A percentile compares a stretch with the other conserved stretches of the same genome.
Conservation (phyloP, 2,797 vertebrate species). For the Acanthopagrus latus region DNA sequence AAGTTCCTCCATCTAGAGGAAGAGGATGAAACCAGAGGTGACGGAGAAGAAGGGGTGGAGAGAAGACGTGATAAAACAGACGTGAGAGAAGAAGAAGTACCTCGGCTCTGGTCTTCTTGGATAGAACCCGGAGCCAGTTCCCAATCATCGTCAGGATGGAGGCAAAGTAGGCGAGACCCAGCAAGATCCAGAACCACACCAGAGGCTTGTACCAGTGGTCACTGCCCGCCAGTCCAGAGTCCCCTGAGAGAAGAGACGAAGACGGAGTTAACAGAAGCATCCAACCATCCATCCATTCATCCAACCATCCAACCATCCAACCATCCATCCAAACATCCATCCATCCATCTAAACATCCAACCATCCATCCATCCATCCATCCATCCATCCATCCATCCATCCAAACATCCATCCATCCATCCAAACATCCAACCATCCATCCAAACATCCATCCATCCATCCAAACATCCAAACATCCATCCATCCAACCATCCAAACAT, state of each 20-base stretch:
- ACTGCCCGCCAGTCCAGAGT: constrained; percentile 75
- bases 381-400: no score
- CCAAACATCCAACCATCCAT: no score
- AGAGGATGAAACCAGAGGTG: constrained; percentile 8
- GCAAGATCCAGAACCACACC: constrained; percentile 95
- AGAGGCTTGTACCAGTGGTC: constrained; percentile 91
- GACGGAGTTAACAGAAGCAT: constrained; percentile 7
- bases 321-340: no score
- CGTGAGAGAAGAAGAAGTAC: constrained; percentile 68
- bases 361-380: no score
- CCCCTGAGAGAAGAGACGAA: constrained; percentile 79
- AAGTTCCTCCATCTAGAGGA: constrained; percentile 90
- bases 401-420: no score
- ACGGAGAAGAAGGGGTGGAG: constrained; percentile 6
- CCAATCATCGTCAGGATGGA: constrained; percentile 94
- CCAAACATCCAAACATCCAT: no score
- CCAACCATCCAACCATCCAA: not conserved
- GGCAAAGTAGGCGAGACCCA: constrained; percentile 94
- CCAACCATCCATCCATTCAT: not conserved
- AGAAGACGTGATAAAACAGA: not conserved
- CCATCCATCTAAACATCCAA: no score
- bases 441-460: no score
- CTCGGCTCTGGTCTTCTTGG: constrained; percentile 92
- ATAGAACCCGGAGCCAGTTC: constrained; percentile 92
- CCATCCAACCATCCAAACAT: no score